A percentile compares a stretch with the other conserved stretches of the same genome.
phyloP scores from a whole-genome alignment of 2,797 vertebrate genomes.

The Poeciliopsis infans region DNA sequence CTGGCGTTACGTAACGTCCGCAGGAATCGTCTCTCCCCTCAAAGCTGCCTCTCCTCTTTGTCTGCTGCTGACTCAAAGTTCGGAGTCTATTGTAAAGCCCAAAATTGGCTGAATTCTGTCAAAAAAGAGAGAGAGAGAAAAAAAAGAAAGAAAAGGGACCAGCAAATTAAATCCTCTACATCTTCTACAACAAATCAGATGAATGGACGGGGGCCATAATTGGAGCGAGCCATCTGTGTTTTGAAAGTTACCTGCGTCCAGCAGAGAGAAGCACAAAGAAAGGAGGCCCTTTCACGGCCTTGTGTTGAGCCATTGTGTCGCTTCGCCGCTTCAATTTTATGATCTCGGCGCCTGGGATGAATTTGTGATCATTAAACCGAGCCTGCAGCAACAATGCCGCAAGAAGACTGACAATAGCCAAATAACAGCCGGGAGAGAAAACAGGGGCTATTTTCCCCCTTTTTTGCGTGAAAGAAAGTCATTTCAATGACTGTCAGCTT shows the following conservation, averaged over 20 bases:
- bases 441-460: neutral
- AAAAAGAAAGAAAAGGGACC: neutral
- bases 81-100: slow-evolving; percentile 50
- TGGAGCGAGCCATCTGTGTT: slow-evolving; percentile 48
- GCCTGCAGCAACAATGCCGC: slow-evolving; percentile 37
- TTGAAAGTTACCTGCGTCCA: slow-evolving; percentile 56
- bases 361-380: slow-evolving; percentile 55
- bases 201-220: slow-evolving; percentile 31
- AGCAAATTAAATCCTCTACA: slow-evolving; percentile 64
- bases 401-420: slow-evolving; percentile 61
- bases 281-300: slow-evolving; percentile 29
- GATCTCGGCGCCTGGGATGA: slow-evolving; percentile 46
- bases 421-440: slow-evolving; percentile 54
- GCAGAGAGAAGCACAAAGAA: slow-evolving; percentile 20
- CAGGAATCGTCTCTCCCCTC: slow-evolving; percentile 54
- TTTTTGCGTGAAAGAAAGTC: slow-evolving; percentile 59
- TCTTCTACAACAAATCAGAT: slow-evolving; percentile 39
- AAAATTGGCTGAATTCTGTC: slow-evolving; percentile 49
- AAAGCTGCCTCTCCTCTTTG: slow-evolving; percentile 60
- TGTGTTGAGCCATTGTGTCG: slow-evolving; percentile 61
- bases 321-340: slow-evolving; percentile 38
- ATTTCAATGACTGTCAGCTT: slow-evolving; percentile 75
- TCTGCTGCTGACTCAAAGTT: slow-evolving; percentile 56
- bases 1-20: slow-evolving; percentile 49
- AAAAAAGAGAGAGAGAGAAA: slow-evolving; percentile 4